Base-by-base conservation (phyloP, 2,797 vertebrate species). In the Enteromius argenteus region DNA sequence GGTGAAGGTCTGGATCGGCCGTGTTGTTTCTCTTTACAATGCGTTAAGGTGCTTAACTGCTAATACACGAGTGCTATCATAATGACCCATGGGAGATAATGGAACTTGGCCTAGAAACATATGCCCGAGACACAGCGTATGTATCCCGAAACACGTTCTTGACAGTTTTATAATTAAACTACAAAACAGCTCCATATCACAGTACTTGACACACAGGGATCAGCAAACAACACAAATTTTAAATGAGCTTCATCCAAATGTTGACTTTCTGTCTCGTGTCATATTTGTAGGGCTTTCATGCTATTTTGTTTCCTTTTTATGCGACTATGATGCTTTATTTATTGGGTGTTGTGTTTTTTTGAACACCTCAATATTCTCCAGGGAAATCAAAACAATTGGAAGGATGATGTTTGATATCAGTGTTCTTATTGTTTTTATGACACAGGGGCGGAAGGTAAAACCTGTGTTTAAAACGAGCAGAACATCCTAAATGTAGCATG, bases 101-200 rank as follows among this genome's bases (percentile, higher is more conserved):
- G 32, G 56, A 53, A 71, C 76, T 75, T 79, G 64, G 27, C 68
- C 81, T 23, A 68, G n/a, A 76, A 84, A 87, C 46, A 84, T 53
- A 68, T 69, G 69, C 68, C 60, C 23, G 60, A 80, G 44, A 83
- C 58, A 44, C 80, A 77, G 53, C 68, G 75, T 56, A 49, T 53
- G 79, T 79, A 69, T 62, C 51, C 51, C 32, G 58, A 80, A 62
- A 89, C 42, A 39, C 21, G 68, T 83, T 75, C 78, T 23, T 86
- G 85, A 91, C 72, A 87, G 79, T 79, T 85, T 88, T 87, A 83
- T 82, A 88, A 88, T 84, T 84, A 86, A 75, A 81, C 27, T 64
- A 23, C 15, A 75, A 84, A 62, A 77, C 81, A 83, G 69, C 44
- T 66, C 81, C 74, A 79, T 49, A 64, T 86, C 72, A 76, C 53